A percentile compares a stretch with the other conserved stretches of the same genome.
phyloP scores from a whole-genome alignment of 30 jellyfish, hydroid and myxozoan species.

The Chrysaora quinquecirrha region DNA sequence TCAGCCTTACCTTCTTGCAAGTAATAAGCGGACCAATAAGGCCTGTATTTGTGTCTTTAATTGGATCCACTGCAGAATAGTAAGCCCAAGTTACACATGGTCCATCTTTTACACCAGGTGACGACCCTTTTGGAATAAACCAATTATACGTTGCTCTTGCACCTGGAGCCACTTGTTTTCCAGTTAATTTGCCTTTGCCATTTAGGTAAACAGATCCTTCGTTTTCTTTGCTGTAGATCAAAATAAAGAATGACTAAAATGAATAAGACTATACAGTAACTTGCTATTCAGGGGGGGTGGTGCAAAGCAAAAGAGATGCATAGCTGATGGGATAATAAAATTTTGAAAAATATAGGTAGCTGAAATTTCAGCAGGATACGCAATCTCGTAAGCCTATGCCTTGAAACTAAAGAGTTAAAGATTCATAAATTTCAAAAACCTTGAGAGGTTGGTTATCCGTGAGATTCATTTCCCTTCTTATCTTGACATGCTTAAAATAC shows the following conservation, averaged over 20 bases:
- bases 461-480: too few species aligned
- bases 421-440: too few species aligned
- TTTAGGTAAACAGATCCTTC: conserved; percentile 62
- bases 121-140: conserved; percentile 59
- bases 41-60: conserved; percentile 70
- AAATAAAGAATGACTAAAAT: background rate
- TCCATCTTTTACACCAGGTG: conserved; percentile 65
- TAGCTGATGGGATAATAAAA: background rate
- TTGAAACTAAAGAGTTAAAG: too few species aligned
- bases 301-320: background rate
- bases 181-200: background rate
- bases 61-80: conserved; percentile 62
- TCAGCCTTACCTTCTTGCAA: conserved; percentile 57
- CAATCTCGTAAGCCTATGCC: too few species aligned
- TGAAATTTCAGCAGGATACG: too few species aligned
- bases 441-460: too few species aligned
- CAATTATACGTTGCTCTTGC: conserved; percentile 23
- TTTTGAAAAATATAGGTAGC: background rate
- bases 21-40: conserved; percentile 68
- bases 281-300: background rate
- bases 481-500: too few species aligned
- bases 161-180: conserved; percentile 54
- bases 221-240: conserved; percentile 44
- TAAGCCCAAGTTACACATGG: conserved; percentile 72
- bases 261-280: background rate